Conservation (phyloP, 1,140 invertebrate species). For the Drosophila albomicans region DNA sequence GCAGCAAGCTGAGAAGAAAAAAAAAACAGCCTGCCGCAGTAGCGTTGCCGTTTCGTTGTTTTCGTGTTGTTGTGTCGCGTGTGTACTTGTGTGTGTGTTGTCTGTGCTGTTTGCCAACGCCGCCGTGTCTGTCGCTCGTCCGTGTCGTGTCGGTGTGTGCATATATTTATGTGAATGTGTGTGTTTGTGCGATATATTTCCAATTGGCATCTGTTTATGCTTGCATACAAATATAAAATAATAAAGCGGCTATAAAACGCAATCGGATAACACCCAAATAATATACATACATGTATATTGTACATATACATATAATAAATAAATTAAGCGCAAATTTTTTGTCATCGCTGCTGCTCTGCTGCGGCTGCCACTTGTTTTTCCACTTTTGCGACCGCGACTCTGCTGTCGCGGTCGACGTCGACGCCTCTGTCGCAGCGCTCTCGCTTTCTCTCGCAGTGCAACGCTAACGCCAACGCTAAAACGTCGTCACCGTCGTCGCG, state of each 20-base stretch:
- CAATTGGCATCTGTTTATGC: constrained; percentile 55
- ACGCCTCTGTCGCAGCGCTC: constrained; percentile 40
- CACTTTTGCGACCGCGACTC: constrained; percentile 52
- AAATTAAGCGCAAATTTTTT: constrained; percentile 46
- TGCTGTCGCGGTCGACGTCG: constrained; percentile 7
- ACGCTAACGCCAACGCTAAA: constrained; percentile 31
- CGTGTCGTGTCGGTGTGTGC: constrained; percentile 24
- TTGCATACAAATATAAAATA: constrained; percentile 32
- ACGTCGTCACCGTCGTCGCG: constrained; percentile 27
- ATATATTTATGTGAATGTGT: background rate
- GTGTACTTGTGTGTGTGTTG: constrained; percentile 22
- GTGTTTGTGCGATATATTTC: constrained; percentile 45
- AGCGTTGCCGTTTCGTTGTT: constrained; percentile 45
- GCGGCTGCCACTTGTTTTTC: constrained; percentile 57
- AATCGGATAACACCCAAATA: constrained; percentile 16
- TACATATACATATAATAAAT: constrained; percentile 23
- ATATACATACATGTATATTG: constrained; percentile 8
- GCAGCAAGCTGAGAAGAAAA: constrained; percentile 29
- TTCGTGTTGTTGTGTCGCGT: constrained; percentile 53
- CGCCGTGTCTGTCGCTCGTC: constrained; percentile 49
- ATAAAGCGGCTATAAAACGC: constrained; percentile 30
- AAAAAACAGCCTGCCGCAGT: constrained; percentile 44
- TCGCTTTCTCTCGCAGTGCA: constrained; percentile 55
- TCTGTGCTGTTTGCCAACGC: constrained; percentile 50
- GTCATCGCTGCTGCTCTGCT: constrained; percentile 17